phyloP scores from a whole-genome alignment of 2,888 invertebrate species.

The Geophilus truncorum region DNA sequence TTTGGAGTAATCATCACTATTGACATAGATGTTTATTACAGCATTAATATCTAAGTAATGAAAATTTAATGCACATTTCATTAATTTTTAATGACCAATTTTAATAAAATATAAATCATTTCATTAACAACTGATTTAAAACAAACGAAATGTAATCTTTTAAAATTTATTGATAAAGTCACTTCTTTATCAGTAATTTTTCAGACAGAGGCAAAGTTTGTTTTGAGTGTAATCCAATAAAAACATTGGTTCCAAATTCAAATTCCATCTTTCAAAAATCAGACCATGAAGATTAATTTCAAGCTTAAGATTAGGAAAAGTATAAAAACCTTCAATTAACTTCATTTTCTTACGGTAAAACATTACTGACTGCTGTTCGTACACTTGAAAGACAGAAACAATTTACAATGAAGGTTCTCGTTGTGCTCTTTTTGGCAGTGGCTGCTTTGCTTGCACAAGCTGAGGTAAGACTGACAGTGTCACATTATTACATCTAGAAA shows the following conservation, averaged over 20 bases:
- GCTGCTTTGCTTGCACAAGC: not conserved
- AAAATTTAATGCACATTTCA: no score
- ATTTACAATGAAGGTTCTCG: not conserved
- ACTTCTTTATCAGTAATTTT: not conserved
- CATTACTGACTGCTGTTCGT: not conserved
- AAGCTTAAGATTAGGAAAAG: not conserved
- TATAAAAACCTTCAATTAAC: not conserved
- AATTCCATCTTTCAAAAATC: not conserved
- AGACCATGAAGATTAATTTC: not conserved
- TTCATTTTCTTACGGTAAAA: not conserved
- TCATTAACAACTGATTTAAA: not conserved
- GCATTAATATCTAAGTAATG: not conserved
- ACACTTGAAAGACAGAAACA: not conserved
- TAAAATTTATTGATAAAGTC: not conserved
- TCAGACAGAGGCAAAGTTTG: not conserved
- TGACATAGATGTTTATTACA: not conserved
- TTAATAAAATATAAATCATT: not conserved
- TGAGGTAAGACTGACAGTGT: no score
- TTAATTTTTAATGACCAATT: no score
- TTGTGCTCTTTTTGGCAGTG: not conserved
- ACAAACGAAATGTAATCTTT: not conserved
- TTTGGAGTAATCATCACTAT: not conserved
- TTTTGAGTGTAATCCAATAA: not conserved
- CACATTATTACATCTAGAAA: not conserved
- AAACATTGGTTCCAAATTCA: not conserved